phyloP scores from a whole-genome alignment of 2,113 vertebrate genomes.

The Cavia porcellus region DNA sequence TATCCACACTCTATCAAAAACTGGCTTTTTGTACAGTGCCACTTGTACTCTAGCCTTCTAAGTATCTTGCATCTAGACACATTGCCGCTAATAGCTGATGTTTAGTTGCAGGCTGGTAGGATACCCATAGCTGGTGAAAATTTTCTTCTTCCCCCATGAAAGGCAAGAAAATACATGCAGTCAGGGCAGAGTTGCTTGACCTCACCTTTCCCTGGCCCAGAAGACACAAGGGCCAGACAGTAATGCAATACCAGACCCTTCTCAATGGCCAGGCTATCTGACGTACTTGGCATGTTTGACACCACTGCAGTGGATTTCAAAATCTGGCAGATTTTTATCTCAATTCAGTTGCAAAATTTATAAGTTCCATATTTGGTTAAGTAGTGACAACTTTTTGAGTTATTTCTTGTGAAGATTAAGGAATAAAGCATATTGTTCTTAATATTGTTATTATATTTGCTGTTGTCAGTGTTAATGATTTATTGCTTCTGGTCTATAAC shows the following conservation, averaged over 20 bases:
- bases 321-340: background rate
- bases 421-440: background rate
- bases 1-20: background rate
- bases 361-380: background rate
- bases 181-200: background rate
- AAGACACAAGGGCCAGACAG: background rate
- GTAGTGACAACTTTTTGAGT: background rate
- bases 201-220: background rate
- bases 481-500: background rate
- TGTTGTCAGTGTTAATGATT: background rate
- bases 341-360: background rate
- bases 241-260: background rate
- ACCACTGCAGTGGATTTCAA: background rate
- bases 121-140: background rate
- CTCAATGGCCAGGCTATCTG: background rate
- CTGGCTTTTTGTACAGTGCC: background rate
- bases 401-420: background rate
- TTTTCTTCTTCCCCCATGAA: background rate
- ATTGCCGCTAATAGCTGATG: background rate
- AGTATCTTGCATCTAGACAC: background rate
- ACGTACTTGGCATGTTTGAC: background rate
- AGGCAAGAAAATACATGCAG: background rate
- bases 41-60: background rate
- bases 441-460: background rate
- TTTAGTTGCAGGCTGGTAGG: background rate